A percentile compares a stretch with the other conserved stretches of the same genome.
Conservation (phyloP, 2,113 vertebrate genomes). For the Numenius arquata region DNA sequence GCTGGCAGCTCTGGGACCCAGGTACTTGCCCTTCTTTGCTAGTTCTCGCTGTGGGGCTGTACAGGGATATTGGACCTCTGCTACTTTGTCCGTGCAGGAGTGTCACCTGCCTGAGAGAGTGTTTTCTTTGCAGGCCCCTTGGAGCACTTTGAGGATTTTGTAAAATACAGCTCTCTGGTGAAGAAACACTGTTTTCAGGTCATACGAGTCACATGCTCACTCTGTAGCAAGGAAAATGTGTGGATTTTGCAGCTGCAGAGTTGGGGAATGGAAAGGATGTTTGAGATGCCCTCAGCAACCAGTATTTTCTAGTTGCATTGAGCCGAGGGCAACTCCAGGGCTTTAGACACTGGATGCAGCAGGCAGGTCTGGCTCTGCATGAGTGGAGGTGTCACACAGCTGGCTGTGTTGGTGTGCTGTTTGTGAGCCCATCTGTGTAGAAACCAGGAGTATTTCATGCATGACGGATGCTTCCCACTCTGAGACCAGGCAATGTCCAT, state of each 20-base stretch:
- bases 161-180: not conserved
- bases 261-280: not conserved
- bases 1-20: not conserved
- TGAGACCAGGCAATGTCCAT: accelerated
- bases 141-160: not conserved
- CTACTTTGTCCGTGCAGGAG: not conserved
- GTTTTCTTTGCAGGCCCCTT: not conserved
- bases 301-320: not conserved
- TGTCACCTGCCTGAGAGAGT: not conserved
- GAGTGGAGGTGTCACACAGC: not conserved
- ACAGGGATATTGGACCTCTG: not conserved
- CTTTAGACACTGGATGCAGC: accelerated
- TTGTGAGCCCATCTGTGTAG: not conserved
- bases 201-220: accelerated
- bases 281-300: not conserved
- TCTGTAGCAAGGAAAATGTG: not conserved
- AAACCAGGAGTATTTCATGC: not conserved
- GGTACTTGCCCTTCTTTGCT: not conserved
- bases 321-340: accelerated
- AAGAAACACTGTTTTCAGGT: not conserved
- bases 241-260: not conserved
- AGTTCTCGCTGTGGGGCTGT: accelerated
- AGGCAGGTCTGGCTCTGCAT: not conserved
- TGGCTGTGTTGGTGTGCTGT: not conserved
- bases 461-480: not conserved